Evolutionary conservation across 1,140 invertebrate species (phyloP), one percentile per base, ranked within the genome.

Genomic region (Meloidogyne exigua): DNA sequence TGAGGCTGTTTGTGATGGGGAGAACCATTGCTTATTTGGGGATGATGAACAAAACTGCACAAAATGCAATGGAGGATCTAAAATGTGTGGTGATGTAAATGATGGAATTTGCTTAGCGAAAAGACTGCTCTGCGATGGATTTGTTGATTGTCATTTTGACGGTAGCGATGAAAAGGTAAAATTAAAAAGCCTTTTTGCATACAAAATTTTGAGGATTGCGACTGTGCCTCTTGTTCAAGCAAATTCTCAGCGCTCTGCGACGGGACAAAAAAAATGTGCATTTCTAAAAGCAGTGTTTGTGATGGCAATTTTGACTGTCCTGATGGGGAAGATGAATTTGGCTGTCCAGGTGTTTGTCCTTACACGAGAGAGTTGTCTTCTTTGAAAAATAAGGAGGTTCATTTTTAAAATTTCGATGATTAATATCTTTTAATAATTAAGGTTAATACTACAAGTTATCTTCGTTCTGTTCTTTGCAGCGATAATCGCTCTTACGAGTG

Each of bases 91-190:
- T 9, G 26, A 63, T 25, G 13, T 21, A 10, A n/a, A 57, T 15
- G 9, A n/a, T 18, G 18, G 49, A n/a, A 57, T 57, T n/a, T 82
- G 81, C 77, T 25, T 82, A 23, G 71, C 81, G n/a, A 83, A 79
- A 49, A 80, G 81, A 83, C 10, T 72, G 18, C 23, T 84, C 13
- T 83, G 82, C 49, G 75, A 83, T 57, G 82, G 82, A n/a, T 28
- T 67, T 57, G n/a, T 66, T 7, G 68, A 83, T 23, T 83, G 82
- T 68, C n/a, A 15, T 10, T 75, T 81, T 62, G 77, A 26, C 7
- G 72, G 44, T 5, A 62, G 32, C 4, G 82, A 83, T 67, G 82
- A 83, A 84, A 63, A 49, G 36, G 80, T 76, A 39, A 28, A 39
- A 62, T 32, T 18, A 64, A 15, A 78, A 3, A 25, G 21, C 74